Evolutionary conservation across 1,140 invertebrate genomes (phyloP), one percentile per base, ranked within the genome.

Genomic region (Aphis gossypii): DNA sequence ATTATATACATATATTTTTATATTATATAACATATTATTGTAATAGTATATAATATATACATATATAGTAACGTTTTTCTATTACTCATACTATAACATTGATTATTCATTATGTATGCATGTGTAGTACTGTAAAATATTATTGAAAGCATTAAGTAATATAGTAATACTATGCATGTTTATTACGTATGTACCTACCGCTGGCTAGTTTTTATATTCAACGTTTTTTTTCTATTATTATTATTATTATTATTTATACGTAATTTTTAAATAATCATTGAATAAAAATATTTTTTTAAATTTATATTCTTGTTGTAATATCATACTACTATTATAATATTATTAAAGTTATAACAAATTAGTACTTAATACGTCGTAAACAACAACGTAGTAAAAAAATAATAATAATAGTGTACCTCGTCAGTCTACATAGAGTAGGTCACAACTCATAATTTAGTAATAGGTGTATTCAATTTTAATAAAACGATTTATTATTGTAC

Each of bases 11-110:
- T 76, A n/a, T 76, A n/a, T 76, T 76, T 76, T 14, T 76, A 76
- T 35, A 76, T 76, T n/a, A n/a, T 76, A 76, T n/a, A 76, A 76
- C 14, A n/a, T n/a, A n/a, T 14, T 5, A 76, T 76, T 76, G 30
- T n/a, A 76, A 76, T 76, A 76, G 60, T 76, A n/a, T 76, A 46
- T 46, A 46, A 8, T 46, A 51, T 51, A 51, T 48, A 18, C 14
- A 48, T 51, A n/a, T n/a, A 76, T 76, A 76, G 60, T 76, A 76
- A 76, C n/a, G n/a, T n/a, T 76, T 76, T 76, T 76, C 60, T 76
- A 35, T 76, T 76, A 76, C n/a, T 76, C 60, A n/a, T 76, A n/a
- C 60, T 68, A 76, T 30, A 18, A n/a, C 60, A 76, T n/a, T 76
- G 60, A 76, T 76, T 76, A 76, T 76, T n/a, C 60, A 76, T 76